Percentiles rank a stretch among this genome's conserved stretches.
These are phyloP conservation scores for Epizoanthus illoricatus DNA, from an alignment of 92 coral and sea anemone genomes.

Conservation along the genomic window DNA sequence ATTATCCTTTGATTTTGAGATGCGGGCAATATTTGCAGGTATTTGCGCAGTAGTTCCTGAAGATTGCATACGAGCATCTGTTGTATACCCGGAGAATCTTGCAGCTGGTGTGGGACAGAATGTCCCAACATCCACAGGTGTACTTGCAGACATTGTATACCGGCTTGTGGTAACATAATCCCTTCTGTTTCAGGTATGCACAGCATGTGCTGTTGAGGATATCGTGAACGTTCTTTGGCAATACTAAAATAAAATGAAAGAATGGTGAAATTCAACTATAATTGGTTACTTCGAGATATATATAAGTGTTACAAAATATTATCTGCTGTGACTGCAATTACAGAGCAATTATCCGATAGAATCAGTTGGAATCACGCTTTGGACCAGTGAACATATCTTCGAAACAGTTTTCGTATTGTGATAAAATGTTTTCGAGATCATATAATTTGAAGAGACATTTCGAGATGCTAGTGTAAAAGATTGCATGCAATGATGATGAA, in stretches of 20 bases:
- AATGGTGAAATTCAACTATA: too few species aligned
- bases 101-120: background rate
- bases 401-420: too few species aligned
- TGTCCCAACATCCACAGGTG: constrained; percentile 5
- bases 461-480: background rate
- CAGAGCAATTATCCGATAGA: background rate
- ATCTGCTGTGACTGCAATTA: background rate
- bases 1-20: too few species aligned
- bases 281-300: too few species aligned
- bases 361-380: background rate
- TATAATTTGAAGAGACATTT: background rate
- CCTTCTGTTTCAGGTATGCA: background rate
- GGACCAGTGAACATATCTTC: background rate
- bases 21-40: constrained; percentile 7
- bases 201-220: background rate
- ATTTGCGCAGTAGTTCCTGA: background rate
- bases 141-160: background rate
- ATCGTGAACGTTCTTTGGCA: background rate
- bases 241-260: background rate
- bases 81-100: background rate
- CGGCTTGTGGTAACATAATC: background rate
- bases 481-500: too few species aligned
- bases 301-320: too few species aligned
- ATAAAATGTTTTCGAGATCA: background rate
- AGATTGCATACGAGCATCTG: background rate